These are phyloP conservation scores for Oplegnathus fasciatus DNA, from an alignment of 2,113 vertebrate species.

Conservation along the genomic window DNA sequence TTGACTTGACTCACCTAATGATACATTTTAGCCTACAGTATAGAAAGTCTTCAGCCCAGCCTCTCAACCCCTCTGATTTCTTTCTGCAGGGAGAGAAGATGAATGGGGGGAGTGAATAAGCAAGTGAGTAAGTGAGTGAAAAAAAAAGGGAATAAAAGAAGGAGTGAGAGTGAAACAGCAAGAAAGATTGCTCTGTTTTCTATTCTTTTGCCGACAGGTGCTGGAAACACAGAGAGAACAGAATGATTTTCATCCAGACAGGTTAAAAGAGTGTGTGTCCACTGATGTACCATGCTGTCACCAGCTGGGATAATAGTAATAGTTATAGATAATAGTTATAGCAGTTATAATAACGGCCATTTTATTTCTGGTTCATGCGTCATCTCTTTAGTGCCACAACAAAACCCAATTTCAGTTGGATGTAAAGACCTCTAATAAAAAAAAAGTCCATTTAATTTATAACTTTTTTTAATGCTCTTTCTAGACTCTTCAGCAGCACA, in stretches of 20 bases:
- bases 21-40: not conserved
- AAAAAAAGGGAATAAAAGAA: not conserved
- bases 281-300: not conserved
- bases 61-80: not conserved
- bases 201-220: not conserved
- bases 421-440: conserved; percentile 5
- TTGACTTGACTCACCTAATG: not conserved
- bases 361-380: not conserved
- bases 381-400: not conserved
- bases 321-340: not conserved
- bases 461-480: conserved; percentile 3
- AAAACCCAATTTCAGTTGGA: not conserved
- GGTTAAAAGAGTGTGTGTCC: not conserved
- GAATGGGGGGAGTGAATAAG: not conserved
- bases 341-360: not conserved
- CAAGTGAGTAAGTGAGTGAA: not conserved
- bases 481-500: not conserved
- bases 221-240: not conserved
- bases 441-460: conserved; percentile 9
- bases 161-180: not conserved
- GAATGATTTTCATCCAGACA: not conserved
- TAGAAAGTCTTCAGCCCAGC: conserved; percentile 3
- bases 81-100: not conserved
- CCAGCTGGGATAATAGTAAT: not conserved
- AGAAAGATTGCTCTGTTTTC: not conserved